Conservation (phyloP, 2,113 vertebrate genomes). For the Cochlearius cochlearius region DNA sequence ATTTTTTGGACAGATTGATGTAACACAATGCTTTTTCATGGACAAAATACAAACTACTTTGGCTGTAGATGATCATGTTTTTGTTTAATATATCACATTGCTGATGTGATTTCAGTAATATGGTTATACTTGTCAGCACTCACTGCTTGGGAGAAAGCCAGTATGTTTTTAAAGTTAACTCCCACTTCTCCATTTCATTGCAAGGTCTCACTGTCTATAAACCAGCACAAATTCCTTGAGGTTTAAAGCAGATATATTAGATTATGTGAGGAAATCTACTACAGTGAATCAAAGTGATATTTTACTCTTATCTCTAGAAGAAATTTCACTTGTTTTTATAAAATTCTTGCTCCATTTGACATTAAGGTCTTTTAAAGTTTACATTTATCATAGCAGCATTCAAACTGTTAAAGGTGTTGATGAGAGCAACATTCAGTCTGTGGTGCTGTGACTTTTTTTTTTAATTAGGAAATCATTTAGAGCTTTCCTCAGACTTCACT, state of each 20-base stretch:
- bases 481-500: conserved; percentile 42
- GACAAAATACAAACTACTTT: conserved; percentile 61
- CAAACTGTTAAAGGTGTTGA: not conserved
- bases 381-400: not conserved
- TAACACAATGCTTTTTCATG: conserved; percentile 28
- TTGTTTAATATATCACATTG: conserved; percentile 68
- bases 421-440: not conserved
- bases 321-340: conserved; percentile 29
- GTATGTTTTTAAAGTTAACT: conserved; percentile 57
- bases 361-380: not conserved
- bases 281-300: not conserved
- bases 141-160: conserved; percentile 69
- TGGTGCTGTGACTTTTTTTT: conserved; percentile 26
- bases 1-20: conserved; percentile 63
- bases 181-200: conserved; percentile 42
- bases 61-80: conserved; percentile 20
- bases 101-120: conserved; percentile 70
- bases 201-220: conserved; percentile 17
- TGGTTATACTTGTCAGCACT: conserved; percentile 71
- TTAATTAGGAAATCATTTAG: conserved; percentile 16
- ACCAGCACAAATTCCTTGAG: not conserved
- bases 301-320: not conserved
- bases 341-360: not conserved
- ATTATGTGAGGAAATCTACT: conserved; percentile 3
- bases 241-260: conserved; percentile 21